These are phyloP conservation scores for Hyperopisus bebe DNA, from an alignment of 2,113 vertebrate genomes.

Conservation along the genomic window DNA sequence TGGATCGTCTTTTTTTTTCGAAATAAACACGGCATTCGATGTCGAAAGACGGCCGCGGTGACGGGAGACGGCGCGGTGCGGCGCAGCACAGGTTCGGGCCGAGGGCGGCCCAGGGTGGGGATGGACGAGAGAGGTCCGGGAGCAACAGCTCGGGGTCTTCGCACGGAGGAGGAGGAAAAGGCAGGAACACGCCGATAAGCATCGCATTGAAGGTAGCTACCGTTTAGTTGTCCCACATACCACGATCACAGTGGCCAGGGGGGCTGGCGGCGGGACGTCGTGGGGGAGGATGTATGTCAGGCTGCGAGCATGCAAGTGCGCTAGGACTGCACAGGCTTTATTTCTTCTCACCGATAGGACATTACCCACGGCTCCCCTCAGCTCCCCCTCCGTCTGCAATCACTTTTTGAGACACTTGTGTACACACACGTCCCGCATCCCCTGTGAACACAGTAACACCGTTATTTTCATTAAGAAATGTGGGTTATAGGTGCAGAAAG, in stretches of 20 bases:
- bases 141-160: conserved; percentile 71
- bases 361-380: neutral
- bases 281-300: neutral
- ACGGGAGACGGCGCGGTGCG: conserved; percentile 61
- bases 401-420: neutral
- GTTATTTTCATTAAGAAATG: neutral
- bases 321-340: neutral
- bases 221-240: neutral
- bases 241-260: neutral
- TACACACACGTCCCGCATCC: neutral
- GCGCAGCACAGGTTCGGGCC: conserved; percentile 60
- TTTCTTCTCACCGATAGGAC: neutral
- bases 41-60: conserved; percentile 67
- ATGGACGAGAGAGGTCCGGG: conserved; percentile 66
- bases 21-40: conserved; percentile 35
- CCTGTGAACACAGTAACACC: neutral
- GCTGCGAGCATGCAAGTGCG: neutral
- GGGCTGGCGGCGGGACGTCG: neutral
- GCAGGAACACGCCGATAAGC: conserved; percentile 51
- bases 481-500: neutral
- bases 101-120: conserved; percentile 54
- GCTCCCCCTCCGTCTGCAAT: neutral
- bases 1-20: neutral
- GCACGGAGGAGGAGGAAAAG: conserved; percentile 67
- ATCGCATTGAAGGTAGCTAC: conserved; percentile 53